Base-by-base conservation (phyloP, 2,113 vertebrate species). In the Rallus limicola region DNA sequence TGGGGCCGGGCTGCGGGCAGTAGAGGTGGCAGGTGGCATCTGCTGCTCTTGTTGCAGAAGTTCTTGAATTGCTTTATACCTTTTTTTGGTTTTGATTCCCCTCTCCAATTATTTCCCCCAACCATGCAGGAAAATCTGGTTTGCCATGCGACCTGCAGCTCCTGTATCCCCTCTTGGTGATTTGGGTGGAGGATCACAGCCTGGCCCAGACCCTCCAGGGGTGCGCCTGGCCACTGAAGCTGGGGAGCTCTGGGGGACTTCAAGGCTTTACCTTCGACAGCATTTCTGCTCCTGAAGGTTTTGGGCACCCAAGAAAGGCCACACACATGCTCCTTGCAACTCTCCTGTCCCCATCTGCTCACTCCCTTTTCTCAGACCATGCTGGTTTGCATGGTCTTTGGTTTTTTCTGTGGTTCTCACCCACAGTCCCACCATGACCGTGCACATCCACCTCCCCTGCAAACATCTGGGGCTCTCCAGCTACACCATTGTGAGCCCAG, bases 391-490 rank as follows among this genome's bases (percentile, higher is more conserved):
- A 44, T 0, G 1, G 2, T 5, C 34, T 64, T 77, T 42, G 8
- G 16, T 82, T 64, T 62, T 44, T 58, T 33, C 34, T 34, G 50
- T 11, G 25, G 34, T 31, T 90, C 72, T 44, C 55, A 86, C 46
- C 56, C 14, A 3, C 7, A 1, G 10, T 69, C 44, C 50, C 16
- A 71, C 36, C 1, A 0, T 1, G 2, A 25, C 48, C 0, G 0
- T n/a, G 28, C n/a, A 86, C 24, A 24, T 59, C 42, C 23, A 13
- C 10, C 8, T 65, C n/a, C 42, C 20, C 7, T 19, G 4, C 1
- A 1, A 44, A n/a, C 21, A 13, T 25, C 4, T 56, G 19, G 44
- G 80, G 34, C 10, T 31, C 56, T 34, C 69, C 26, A 42, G 56
- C 52, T 9, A 4, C 9, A 3, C 36, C 59, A 55, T 40, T 5